Percentiles rank a stretch among this genome's conserved stretches.
Conservation (phyloP, 2,113 vertebrate genomes). For the Bufo gargarizans region DNA sequence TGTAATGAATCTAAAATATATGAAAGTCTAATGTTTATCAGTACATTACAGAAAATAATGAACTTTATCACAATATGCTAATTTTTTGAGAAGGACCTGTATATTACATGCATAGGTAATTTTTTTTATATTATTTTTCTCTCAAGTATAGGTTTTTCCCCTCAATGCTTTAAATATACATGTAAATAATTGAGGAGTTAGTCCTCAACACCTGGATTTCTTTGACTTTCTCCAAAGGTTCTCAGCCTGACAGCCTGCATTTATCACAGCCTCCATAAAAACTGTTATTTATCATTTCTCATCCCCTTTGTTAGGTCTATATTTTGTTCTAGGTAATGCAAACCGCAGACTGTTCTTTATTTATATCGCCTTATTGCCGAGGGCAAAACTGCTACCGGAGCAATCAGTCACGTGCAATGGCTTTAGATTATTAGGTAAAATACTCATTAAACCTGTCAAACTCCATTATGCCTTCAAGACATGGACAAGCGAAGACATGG, state of each 20-base stretch:
- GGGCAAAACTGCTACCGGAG: not conserved
- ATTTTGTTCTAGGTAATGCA: not conserved
- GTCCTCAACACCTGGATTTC: not conserved
- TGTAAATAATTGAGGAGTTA: not conserved
- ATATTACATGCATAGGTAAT: not conserved
- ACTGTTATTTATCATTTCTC: not conserved
- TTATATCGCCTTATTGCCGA: not conserved
- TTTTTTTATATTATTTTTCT: not conserved
- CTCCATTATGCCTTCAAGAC: constrained; percentile 1
- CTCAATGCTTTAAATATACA: not conserved
- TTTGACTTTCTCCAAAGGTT: not conserved
- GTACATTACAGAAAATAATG: too few species aligned
- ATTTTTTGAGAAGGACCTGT: too few species aligned
- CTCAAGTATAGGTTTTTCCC: not conserved
- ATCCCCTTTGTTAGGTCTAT: not conserved
- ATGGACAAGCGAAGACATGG: not conserved
- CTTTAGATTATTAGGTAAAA: constrained; percentile 31
- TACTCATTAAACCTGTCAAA: constrained; percentile 34
- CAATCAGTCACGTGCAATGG: not conserved
- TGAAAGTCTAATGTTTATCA: too few species aligned
- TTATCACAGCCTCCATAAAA: not conserved
- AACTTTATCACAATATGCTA: too few species aligned
- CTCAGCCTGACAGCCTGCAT: not conserved
- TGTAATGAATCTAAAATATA: too few species aligned
- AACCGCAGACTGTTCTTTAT: not conserved